A percentile compares a stretch with the other conserved stretches of the same genome.
These are phyloP conservation scores for Heterodera carotae DNA, from an alignment of 1,140 invertebrate genomes.

Conservation along the genomic window DNA sequence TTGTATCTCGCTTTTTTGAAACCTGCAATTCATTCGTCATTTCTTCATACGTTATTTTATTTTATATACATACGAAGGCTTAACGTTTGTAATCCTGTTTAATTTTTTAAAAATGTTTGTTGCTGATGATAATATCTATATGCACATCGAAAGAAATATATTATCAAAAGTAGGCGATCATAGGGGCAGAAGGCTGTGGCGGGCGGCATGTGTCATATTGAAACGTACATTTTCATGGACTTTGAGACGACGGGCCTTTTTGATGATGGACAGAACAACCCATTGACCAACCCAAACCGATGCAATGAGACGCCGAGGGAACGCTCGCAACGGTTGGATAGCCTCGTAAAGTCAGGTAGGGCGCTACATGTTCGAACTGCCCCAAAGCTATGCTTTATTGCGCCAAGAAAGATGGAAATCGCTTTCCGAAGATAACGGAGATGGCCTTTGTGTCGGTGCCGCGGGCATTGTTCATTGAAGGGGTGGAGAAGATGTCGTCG, in stretches of 20 bases:
- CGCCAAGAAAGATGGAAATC: constrained; percentile 12
- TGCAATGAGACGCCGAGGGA: not conserved
- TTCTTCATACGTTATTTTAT: too few relatives aligned
- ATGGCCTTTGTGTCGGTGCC: constrained; percentile 45
- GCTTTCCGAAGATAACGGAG: constrained; percentile 44
- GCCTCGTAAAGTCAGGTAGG: constrained; percentile 18
- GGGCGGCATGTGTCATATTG: not conserved
- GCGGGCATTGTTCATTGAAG: constrained; percentile 16
- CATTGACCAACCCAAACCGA: constrained; percentile 10
- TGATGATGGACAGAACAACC: constrained; percentile 34
- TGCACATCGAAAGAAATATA: too few relatives aligned
- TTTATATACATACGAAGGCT: too few relatives aligned
- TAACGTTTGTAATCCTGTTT: too few relatives aligned
- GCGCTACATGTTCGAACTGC: not conserved
- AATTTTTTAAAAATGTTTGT: too few relatives aligned
- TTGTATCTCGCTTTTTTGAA: not conserved
- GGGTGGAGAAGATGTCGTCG: not conserved
- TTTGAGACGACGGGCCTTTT: constrained; percentile 47
- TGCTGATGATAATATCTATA: too few relatives aligned
- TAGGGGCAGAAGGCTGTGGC: too few relatives aligned
- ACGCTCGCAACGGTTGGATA: constrained; percentile 13
- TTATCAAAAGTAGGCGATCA: too few relatives aligned
- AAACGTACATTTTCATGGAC: constrained; percentile 49
- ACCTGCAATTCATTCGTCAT: not conserved
- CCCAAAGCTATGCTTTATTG: not conserved